Evolutionary conservation across 2,113 vertebrate species (phyloP), one percentile per base, ranked within the genome.

Genomic region (Halichoeres trimaculatus): DNA sequence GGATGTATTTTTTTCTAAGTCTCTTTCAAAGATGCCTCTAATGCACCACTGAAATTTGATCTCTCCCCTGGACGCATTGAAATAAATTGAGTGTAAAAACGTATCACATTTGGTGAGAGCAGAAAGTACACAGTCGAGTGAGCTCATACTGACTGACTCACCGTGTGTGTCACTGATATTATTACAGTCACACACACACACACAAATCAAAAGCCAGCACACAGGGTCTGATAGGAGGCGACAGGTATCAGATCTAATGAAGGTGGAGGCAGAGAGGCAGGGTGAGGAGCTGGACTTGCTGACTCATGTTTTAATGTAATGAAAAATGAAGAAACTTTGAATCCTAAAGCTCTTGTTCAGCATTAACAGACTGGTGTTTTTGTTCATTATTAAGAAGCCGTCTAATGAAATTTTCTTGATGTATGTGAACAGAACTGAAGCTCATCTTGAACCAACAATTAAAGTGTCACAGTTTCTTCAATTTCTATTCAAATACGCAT

Each of bases 51-150:
- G 34, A 34, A 19, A 74, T 59, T 20, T 5, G 17, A 62, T 73
- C 62, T 26, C 45, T 73, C 36, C 22, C 53, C 3, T 0, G 35
- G 34, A 66, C 48, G 74, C 23, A 54, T 74, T 67, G 26, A 79
- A 74, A 79, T 70, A 68, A 88, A 88, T 69, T 77, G 88, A 80
- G 64, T 58, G 77, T 75, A 84, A 88, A 87, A 86, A 81, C 8
- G 26, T 12, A 63, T 63, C 60, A 67, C 80, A 80, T 83, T 70
- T 78, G 55, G 61, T 81, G 64, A 20, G 50, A 71, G 80, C 74
- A 77, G 61, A 84, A 65, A 22, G 43, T 24, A 67, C 75, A 74
- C 58, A 67, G 56, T 66, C 30, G 70, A 76, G 52, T 45, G 41
- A 64, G 60, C 54, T 59, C 17, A 38, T 61, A 59, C 45, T 50